Base-by-base conservation (phyloP, 2,888 invertebrate species). In the Andrena minutula region DNA sequence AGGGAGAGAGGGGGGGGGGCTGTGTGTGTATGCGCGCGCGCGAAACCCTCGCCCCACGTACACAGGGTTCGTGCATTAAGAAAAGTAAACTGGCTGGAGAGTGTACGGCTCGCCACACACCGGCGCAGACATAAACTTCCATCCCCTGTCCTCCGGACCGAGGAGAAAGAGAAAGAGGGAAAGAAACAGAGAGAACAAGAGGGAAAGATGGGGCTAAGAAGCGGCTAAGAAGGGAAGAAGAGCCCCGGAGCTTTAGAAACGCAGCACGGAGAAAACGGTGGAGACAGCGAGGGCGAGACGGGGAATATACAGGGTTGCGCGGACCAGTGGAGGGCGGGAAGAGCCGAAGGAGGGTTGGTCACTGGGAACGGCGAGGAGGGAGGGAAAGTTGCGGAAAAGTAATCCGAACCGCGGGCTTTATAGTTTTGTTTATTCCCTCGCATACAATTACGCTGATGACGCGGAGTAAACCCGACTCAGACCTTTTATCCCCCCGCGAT, bases 371-470 rank as follows among this genome's bases (percentile, higher is more conserved):
- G 28, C 26, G 26, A 58, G 41, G 41, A 16, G 16, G 41, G 41
- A 16, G 12, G 16, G 16, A 41, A 41, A 41, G 41, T 41, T 41
- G 41, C 41, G 41, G 41, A 41, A 16, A 56, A 26, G 26, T 56
- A 23, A 26, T 35, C 61, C 32, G 61, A 35, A 28, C 30, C 30
- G 61, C 16, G 61, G 32, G 28, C 30, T 63, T 70, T 70, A 70
- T 70, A 89, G 91, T 91, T 90, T 91, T 90, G 90, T 91, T 91
- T 91, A 91, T 90, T 89, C 85, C 87, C 88, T 88, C 86, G 87
- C 86, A 88, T 83, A 90, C 88, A 90, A 89, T 91, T 91, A 90
- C 90, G 86, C 84, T 89, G 90, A 90, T 89, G 90, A 89, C 87
- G 88, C 66, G 77, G 76, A 76, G 86, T 82, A 56, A 70, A 70